Evolutionary conservation across 92 coral and sea anemone species (phyloP).

Genomic region (Anthopleura xanthogrammica): DNA sequence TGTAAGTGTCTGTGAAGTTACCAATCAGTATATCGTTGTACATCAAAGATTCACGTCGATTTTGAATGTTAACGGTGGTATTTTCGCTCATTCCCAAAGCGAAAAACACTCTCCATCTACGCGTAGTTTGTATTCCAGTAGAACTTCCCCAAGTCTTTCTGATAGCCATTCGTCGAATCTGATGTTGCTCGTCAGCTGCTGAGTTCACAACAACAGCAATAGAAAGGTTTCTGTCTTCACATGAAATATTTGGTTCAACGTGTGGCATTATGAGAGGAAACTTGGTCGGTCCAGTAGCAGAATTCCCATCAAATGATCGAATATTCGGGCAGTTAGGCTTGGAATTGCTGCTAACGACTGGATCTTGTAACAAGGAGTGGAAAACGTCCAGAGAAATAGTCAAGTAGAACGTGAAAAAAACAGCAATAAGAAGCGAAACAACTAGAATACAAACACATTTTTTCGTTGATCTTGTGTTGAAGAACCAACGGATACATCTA

Average conservation of each 20-base stretch:
- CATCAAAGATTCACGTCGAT: not conserved
- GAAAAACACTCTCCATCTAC: not conserved
- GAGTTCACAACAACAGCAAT: not conserved
- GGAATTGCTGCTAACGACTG: too few species aligned
- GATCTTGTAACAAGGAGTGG: too few species aligned
- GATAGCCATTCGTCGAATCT: not conserved
- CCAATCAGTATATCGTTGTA: not conserved
- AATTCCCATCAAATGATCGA: too few species aligned
- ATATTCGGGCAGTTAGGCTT: too few species aligned
- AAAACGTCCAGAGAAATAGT: too few species aligned
- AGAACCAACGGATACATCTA: too few species aligned
- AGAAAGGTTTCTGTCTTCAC: not conserved
- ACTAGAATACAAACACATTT: too few species aligned
- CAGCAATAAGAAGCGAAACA: too few species aligned
- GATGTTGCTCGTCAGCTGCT: not conserved
- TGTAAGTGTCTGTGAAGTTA: not conserved
- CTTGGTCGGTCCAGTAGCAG: not conserved
- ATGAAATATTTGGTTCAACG: not conserved
- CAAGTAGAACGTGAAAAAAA: too few species aligned
- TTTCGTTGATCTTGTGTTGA: too few species aligned
- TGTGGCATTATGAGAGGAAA: not conserved
- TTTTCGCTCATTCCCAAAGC: not conserved
- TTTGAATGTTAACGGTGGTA: not conserved
- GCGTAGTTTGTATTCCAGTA: not conserved
- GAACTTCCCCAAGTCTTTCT: not conserved